These are phyloP conservation scores for Ancistrus triradiatus DNA, from an alignment of 2,113 vertebrate species.

Conservation along the genomic window DNA sequence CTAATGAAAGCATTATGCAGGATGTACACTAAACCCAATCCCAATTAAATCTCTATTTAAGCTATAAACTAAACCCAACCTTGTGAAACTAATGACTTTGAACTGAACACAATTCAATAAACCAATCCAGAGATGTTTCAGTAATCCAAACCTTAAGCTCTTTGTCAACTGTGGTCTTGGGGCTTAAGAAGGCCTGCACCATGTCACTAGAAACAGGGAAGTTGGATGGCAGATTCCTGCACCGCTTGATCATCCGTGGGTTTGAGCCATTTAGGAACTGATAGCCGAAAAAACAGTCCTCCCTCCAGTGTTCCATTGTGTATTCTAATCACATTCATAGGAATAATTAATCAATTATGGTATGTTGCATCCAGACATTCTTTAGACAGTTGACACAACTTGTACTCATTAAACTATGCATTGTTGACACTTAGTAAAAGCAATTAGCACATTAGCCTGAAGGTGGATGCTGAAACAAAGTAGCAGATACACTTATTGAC, in stretches of 20 bases:
- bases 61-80: too few relatives aligned
- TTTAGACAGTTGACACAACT: too few relatives aligned
- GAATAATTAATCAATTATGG: background rate
- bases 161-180: constrained; percentile 56
- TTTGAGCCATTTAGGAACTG: constrained; percentile 80
- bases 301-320: constrained; percentile 70
- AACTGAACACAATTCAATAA: too few relatives aligned
- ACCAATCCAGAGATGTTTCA: too few relatives aligned
- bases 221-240: constrained; percentile 67
- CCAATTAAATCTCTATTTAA: too few relatives aligned
- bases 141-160: constrained; percentile 67
- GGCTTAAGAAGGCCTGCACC: constrained; percentile 57
- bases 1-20: too few relatives aligned
- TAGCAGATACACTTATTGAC: too few relatives aligned
- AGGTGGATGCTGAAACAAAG: too few relatives aligned
- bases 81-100: too few relatives aligned
- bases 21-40: too few relatives aligned
- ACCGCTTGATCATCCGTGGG: constrained; percentile 70
- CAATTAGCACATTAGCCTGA: too few relatives aligned
- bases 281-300: constrained; percentile 76
- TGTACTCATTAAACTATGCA: background rate
- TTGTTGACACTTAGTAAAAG: background rate
- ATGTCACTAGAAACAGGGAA: constrained; percentile 68
- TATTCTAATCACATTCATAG: constrained; percentile 60
- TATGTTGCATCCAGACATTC: background rate